These are phyloP conservation scores for Anarrhichthys ocellatus DNA, from an alignment of 2,113 vertebrate species.

Conservation along the genomic window DNA sequence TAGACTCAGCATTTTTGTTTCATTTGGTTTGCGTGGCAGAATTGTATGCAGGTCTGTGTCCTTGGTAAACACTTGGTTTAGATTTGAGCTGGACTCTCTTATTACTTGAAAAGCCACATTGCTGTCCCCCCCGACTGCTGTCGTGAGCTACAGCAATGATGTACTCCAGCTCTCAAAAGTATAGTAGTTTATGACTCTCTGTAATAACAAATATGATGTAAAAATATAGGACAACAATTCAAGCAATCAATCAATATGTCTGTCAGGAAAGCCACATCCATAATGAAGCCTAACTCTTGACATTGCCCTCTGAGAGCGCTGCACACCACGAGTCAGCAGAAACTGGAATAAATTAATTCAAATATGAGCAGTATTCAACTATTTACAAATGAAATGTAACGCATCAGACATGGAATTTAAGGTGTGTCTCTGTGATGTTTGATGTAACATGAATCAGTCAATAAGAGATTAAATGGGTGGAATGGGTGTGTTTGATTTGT, in stretches of 20 bases:
- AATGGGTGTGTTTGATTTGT: slow-evolving; percentile 57
- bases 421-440: not conserved
- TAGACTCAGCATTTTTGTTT: slow-evolving; percentile 30
- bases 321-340: not conserved
- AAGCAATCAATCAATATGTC: no score
- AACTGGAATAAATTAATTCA: not conserved
- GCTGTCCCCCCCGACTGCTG: slow-evolving; percentile 5
- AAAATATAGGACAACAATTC: not conserved
- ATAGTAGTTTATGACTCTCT: not conserved
- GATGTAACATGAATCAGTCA: slow-evolving; percentile 18
- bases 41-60: not conserved
- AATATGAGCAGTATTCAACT: not conserved
- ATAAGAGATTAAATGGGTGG: not conserved
- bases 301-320: no score
- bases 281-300: not conserved
- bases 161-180: not conserved
- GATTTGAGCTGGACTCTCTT: slow-evolving; percentile 13
- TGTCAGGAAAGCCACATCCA: not conserved
- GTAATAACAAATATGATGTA: not conserved
- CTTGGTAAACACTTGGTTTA: not conserved
- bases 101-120: not conserved
- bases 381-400: not conserved
- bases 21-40: not conserved
- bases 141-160: not conserved
- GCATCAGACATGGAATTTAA: not conserved